Evolutionary conservation across 2,888 invertebrate species (phyloP), one percentile per base, ranked within the genome.

Genomic region (Pinctada fucata): DNA sequence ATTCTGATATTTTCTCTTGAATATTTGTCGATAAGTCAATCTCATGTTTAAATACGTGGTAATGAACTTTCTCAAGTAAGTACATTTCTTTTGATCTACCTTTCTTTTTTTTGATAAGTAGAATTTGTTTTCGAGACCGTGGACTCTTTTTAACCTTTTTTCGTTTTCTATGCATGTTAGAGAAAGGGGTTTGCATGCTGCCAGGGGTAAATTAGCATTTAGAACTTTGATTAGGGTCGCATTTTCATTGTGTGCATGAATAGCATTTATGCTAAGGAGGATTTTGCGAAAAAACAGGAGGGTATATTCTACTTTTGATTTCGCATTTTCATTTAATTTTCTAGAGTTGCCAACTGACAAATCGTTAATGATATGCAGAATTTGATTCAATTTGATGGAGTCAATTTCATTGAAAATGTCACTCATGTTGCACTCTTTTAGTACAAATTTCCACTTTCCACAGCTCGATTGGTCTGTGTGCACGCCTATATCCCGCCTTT

Each of bases 371-470:
- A 58, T 58, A 58, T 58, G 58, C 58, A 58, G 0, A 58, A 58
- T 58, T 58, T 1, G 1, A 58, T 58, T 58, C 58, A 58, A 58
- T 1, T 1, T 58, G 58, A 1, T 58, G 6, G 58, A 58, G 13
- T 58, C 58, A 58, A 58, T 58, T 6, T 58, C 6, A 58, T 31
- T 31, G 31, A 31, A 31, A 31, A 31, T 31, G 31, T 31, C 31
- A 31, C 58, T 58, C 58, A 58, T 58, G 6, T 1, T 58, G 58
- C 58, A 58, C 58, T 49, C 47, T 73, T 48, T 73, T 50, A 5
- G 73, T 73, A 13, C 47, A 58, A 50, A 73, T 58, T 31, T 73
- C 73, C n/a, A 66, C 51, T 66, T 65, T 50, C 45, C 63, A 66
- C 5, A 65, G 47, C 16, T 73, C 65, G 31, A 73, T 66, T 2